These are phyloP conservation scores for Megalops cyprinoides DNA, from an alignment of 2,797 vertebrate genomes.

Conservation along the genomic window DNA sequence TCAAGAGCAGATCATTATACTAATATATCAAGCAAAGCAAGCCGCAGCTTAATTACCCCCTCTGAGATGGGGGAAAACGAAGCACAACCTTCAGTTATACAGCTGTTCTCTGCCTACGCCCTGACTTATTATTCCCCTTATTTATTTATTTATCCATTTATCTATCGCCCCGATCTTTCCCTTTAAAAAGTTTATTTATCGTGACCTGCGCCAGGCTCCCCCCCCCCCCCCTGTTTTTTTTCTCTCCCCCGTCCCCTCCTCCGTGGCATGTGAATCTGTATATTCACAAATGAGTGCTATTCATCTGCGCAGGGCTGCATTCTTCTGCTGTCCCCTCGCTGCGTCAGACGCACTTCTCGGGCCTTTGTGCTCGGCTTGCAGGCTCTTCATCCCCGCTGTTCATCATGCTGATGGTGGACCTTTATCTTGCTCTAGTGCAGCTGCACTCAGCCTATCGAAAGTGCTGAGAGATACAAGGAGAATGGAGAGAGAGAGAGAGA, in stretches of 20 bases:
- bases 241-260: constrained; percentile 24
- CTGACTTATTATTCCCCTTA: constrained; percentile 78
- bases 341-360: constrained; percentile 80
- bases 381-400: constrained; percentile 90
- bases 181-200: constrained; percentile 83
- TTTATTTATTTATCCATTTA: constrained; percentile 33
- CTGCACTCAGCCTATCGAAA: constrained; percentile 87
- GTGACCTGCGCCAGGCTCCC: constrained; percentile 72
- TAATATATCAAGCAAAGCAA: constrained; percentile 86
- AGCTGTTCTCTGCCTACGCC: constrained; percentile 81
- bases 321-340: constrained; percentile 85
- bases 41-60: constrained; percentile 84
- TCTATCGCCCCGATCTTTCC: constrained; percentile 21
- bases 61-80: constrained; percentile 80
- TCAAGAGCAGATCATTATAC: constrained; percentile 79
- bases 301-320: constrained; percentile 82
- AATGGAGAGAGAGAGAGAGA: constrained; percentile 61
- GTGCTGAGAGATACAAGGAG: constrained; percentile 80
- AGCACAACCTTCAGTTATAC: constrained; percentile 85
- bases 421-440: constrained; percentile 90
- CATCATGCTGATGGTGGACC: constrained; percentile 89
- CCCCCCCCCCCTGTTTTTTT: background rate
- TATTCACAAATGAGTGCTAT: constrained; percentile 92
- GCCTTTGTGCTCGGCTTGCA: constrained; percentile 86
- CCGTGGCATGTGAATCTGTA: constrained; percentile 83